Evolutionary conservation across 2,113 vertebrate species (phyloP), one percentile per base, ranked within the genome.

Genomic region (Tenebrosternarchus preto): DNA sequence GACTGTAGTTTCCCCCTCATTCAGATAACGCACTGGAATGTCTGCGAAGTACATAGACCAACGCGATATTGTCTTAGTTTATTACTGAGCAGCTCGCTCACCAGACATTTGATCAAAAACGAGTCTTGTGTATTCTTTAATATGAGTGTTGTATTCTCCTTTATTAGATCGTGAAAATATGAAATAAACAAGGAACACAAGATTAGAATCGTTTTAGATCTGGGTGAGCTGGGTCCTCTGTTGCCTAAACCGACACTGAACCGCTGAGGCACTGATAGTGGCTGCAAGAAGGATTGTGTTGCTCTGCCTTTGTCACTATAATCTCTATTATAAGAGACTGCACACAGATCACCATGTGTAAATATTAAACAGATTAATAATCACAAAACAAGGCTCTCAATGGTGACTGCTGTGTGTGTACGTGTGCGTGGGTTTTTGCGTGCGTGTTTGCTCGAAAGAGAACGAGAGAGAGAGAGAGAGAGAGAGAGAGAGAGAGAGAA

Each of bases 311-410:
- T 92, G 90, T 90, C 88, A 90, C 90, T 86, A 87, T 92, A 93
- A 93, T 92, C 90, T 93, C 88, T 89, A 90, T 91, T 88, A 88
- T 88, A 88, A 92, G 86, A 88, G 90, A 89, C 87, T 92, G 88
- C 88, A 90, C 90, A 91, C 89, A 92, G 89, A 91, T 89, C 88
- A 89, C 85, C 86, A 84, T 85, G 88, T 92, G 91, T 90, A 93
- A 93, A 92, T 92, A 93, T 91, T 91, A 92, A 92, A 91, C 89
- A 91, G 87, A 91, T 91, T 91, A 91, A 90, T 92, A 91, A 90
- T 92, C 85, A 91, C 90, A 92, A 50, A 90, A 76, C 91, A 91
- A 90, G 85, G 83, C 84, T 78, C 56, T 69, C 56, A 7, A 20
- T 59, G 46, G 72, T 12, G 43, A 50, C 39, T 60, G 55, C 39